Conservation (phyloP, 1,140 invertebrate species). For the Magallana angulata region DNA sequence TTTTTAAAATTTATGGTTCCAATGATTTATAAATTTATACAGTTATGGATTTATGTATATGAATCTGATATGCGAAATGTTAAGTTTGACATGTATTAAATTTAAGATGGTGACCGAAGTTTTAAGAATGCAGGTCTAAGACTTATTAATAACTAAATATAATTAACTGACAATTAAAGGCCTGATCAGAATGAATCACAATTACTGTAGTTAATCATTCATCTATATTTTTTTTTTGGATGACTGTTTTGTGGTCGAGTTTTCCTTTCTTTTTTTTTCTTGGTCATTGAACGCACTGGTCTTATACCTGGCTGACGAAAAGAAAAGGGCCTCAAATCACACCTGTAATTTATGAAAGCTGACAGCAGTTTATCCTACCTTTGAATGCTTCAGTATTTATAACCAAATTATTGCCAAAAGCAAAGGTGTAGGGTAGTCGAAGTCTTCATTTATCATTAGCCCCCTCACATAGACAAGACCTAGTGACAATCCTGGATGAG, state of each 20-base stretch:
- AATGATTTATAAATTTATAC: conserved; percentile 22
- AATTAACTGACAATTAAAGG: background rate
- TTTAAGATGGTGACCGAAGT: conserved; percentile 6
- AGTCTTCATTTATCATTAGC: conserved; percentile 26
- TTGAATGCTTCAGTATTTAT: conserved; percentile 27
- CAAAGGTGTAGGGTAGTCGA: conserved; percentile 17
- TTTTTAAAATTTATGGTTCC: conserved; percentile 19
- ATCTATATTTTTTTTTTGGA: no score
- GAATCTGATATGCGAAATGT: conserved; percentile 20
- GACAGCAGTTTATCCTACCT: conserved; percentile 13
- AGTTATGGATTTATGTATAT: conserved; percentile 37
- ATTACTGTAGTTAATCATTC: background rate
- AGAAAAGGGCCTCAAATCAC: background rate
- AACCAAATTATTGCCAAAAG: conserved; percentile 29
- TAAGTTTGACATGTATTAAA: conserved; percentile 29
- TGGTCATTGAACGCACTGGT: conserved; percentile 5
- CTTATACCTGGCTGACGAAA: background rate
- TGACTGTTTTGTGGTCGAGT: background rate
- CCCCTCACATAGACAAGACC: background rate
- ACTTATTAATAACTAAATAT: conserved; percentile 2
- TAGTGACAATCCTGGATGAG: background rate
- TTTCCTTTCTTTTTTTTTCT: background rate
- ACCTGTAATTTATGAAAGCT: conserved; percentile 19
- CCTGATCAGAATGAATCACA: conserved; percentile 22
- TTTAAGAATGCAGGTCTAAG: background rate